phyloP scores from a whole-genome alignment of 2,888 invertebrate species.

The Plagodis dolabraria region DNA sequence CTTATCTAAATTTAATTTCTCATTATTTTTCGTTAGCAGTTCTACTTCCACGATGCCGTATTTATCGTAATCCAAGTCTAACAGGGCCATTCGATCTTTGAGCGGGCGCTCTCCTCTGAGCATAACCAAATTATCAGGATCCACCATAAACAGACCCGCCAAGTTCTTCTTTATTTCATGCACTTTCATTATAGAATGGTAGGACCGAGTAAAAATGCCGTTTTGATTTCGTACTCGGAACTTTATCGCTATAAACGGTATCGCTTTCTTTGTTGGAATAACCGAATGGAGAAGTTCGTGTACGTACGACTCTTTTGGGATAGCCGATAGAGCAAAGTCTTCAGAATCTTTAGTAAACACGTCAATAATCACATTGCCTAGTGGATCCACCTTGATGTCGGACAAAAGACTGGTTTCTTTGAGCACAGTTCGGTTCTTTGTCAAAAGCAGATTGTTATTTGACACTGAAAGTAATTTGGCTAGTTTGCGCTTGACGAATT shows the following conservation, averaged over 20 bases:
- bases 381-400: conserved; percentile 68
- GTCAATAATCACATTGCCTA: conserved; percentile 71
- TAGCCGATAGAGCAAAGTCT: conserved; percentile 66
- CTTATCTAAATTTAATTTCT: conserved; percentile 68
- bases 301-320: conserved; percentile 74
- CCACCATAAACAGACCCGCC: conserved; percentile 83
- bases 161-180: conserved; percentile 86
- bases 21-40: conserved; percentile 69
- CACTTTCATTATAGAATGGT: conserved; percentile 80
- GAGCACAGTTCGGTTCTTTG: conserved; percentile 73
- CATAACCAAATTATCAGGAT: conserved; percentile 77
- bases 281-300: conserved; percentile 70
- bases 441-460: conserved; percentile 67
- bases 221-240: conserved; percentile 73
- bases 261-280: conserved; percentile 67
- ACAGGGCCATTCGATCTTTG: conserved; percentile 71
- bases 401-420: conserved; percentile 69
- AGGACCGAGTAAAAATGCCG: conserved; percentile 79
- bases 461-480: conserved; percentile 70
- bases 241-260: conserved; percentile 78
- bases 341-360: conserved; percentile 76
- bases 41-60: conserved; percentile 79
- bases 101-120: conserved; percentile 72
- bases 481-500: conserved; percentile 74
- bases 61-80: conserved; percentile 77